phyloP scores from a whole-genome alignment of 2,888 invertebrate genomes.

The Sesia apiformis region DNA sequence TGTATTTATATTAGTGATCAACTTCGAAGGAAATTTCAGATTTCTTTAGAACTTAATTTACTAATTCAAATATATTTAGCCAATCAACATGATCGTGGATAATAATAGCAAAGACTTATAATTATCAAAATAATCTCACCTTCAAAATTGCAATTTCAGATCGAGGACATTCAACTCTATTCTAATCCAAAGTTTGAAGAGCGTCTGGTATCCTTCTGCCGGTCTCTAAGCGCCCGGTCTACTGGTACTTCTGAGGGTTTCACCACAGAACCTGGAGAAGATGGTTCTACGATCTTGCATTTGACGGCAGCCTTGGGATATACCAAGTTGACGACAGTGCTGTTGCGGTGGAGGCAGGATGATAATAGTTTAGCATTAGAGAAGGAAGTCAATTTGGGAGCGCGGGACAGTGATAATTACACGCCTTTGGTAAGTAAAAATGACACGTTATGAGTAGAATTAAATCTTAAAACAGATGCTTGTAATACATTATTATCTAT shows the following conservation, averaged over 20 bases:
- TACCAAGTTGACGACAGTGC: conserved; percentile 86
- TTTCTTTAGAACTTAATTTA: too few species aligned
- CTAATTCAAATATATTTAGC: too few species aligned
- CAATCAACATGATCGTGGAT: too few species aligned
- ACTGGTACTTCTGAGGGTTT: conserved; percentile 72
- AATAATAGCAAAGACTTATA: neutral
- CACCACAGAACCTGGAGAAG: conserved; percentile 59
- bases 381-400: conserved; percentile 93
- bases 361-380: conserved; percentile 90
- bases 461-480: too few species aligned
- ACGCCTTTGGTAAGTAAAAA: conserved; percentile 86
- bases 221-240: conserved; percentile 77
- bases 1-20: neutral
- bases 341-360: conserved; percentile 91
- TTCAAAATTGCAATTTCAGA: conserved; percentile 38
- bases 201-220: conserved; percentile 88
- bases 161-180: conserved; percentile 76
- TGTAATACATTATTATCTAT: too few species aligned
- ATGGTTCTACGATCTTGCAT: conserved; percentile 85
- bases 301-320: conserved; percentile 94
- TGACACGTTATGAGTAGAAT: too few species aligned
- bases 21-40: too few species aligned
- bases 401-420: conserved; percentile 90
- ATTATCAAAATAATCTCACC: neutral
- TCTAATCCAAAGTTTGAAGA: conserved; percentile 87